Evolutionary conservation across 2,113 vertebrate genomes (phyloP), one percentile per base, ranked within the genome.

Genomic region (Corydoras sp.): DNA sequence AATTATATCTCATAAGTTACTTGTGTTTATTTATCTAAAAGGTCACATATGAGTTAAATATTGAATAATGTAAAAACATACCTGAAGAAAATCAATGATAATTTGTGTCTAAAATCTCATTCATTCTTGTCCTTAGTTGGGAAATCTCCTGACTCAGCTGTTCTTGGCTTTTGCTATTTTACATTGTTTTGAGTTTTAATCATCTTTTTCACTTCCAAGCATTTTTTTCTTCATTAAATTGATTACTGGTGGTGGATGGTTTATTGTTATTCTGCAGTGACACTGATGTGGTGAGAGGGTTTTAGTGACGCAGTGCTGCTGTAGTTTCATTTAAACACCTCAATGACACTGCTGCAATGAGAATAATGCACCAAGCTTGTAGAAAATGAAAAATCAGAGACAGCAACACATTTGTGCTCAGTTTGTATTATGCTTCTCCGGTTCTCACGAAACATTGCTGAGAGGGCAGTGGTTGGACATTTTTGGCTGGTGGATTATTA

Each of bases 41-140:
- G 12, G 1, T 62, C 15, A 32, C 14, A 53, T 10, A 62, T 0
- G 1, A 32, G 29, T 24, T 30, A 30, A 13, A 32, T 24, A 56
- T 14, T 11, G 6, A 13, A 63, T 43, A 53, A 58, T 2, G 10
- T 9, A 43, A 13, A 11, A 3, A 0, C 24, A 48, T 35, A 51
- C 48, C 72, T 50, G 24, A 11, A 74, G 35, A 18, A 68, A 74
- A 62, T 55, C 29, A 30, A 61, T 51, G 48, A 54, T 74, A 49
- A 3, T 58, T 58, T 55, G 58, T 68, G 10, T 49, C 3, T 10
- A 58, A 62, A 49, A 74, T 58, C 35, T 62, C 58, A 4, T 8
- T 9, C 5, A 35, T 65, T 48, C 49, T 74, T 66, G 31, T 54
- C 31, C 48, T 68, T 6, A 74, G 58, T 31, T 62, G 48, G n/a